Evolutionary conservation across 2,113 vertebrate species (phyloP), one percentile per base, ranked within the genome.

Genomic region (Pterophyllum scalare): DNA sequence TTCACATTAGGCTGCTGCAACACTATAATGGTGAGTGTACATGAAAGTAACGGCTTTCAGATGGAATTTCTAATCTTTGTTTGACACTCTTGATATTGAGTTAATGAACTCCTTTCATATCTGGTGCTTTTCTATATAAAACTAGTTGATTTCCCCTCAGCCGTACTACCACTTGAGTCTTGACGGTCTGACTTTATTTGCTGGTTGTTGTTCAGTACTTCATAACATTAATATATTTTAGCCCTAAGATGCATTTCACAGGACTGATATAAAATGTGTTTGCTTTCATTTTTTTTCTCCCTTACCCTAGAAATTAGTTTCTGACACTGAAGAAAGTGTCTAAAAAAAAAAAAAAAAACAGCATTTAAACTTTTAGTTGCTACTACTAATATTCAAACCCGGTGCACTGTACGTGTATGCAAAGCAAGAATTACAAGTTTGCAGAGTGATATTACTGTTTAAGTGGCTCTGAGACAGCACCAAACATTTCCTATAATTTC

Each of bases 201-300:
- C 22, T 46, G 79, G 11, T 74, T 31, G 26, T 26, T 67, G n/a
- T 81, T 79, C 20, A 43, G 57, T 61, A 56, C 84, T 64, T 79
- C 31, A 19, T 65, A 59, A 33, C 38, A 56, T 84, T 79, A 9
- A 84, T 81, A 65, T 38, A 40, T 59, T 87, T 82, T 59, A 75
- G 28, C 79, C 28, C 4, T 7, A 3, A 82, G 57, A 56, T 26
- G 5, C 54, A 12, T 72, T 70, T 64, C 40, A 59, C 76, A 79
- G 81, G 46, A 26, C 31, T 79, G 24, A 84, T 77, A 24, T 59
- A 43, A 87, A 84, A 84, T 72, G 35, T 35, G 64, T 79, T 58
- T 70, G 24, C 65, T 70, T 70, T 49, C 0, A 20, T 52, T 35
- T 26, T 22, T 2, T 49, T 24, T 14, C 4, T 11, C 6, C 17